phyloP scores from a whole-genome alignment of 2,888 invertebrate genomes.

The Lampropteryx suffumata region DNA sequence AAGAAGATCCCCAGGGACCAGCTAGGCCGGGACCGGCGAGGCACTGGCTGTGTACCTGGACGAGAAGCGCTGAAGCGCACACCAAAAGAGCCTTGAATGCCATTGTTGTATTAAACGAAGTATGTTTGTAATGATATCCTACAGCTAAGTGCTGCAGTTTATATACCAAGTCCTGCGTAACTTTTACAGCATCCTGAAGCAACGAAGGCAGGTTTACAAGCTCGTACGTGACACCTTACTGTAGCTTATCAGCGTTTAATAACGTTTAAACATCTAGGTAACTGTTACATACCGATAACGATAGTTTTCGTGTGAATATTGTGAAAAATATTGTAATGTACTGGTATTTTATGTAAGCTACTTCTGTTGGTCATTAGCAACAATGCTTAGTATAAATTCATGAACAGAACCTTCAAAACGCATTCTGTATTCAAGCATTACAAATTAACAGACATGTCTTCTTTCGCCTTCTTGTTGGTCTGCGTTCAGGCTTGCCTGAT shows the following conservation, averaged over 20 bases:
- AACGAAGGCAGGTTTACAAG: neutral
- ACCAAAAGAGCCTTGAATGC: constrained; percentile 22
- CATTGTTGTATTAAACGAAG: constrained; percentile 15
- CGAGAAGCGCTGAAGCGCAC: constrained; percentile 27
- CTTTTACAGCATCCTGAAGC: neutral
- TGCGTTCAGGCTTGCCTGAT: constrained; percentile 53
- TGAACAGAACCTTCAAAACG: neutral
- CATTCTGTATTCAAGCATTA: constrained; percentile 8
- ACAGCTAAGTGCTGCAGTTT: neutral
- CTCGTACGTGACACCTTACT: constrained; percentile 4
- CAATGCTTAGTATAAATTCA: neutral
- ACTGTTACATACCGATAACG: constrained; percentile 8
- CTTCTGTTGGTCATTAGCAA: neutral
- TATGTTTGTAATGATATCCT: constrained; percentile 2
- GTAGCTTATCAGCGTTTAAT: neutral
- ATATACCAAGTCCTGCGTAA: constrained; percentile 13
- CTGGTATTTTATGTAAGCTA: constrained; percentile 2
- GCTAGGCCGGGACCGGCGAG: constrained; percentile 11
- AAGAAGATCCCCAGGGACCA: neutral
- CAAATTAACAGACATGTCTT: constrained; percentile 32
- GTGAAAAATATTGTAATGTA: no score
- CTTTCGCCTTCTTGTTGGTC: constrained; percentile 41
- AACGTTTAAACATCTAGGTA: constrained; percentile 8
- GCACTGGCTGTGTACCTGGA: constrained; percentile 24
- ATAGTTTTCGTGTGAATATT: neutral